phyloP scores from a whole-genome alignment of 1,140 invertebrate species.

The Galleria mellonella region DNA sequence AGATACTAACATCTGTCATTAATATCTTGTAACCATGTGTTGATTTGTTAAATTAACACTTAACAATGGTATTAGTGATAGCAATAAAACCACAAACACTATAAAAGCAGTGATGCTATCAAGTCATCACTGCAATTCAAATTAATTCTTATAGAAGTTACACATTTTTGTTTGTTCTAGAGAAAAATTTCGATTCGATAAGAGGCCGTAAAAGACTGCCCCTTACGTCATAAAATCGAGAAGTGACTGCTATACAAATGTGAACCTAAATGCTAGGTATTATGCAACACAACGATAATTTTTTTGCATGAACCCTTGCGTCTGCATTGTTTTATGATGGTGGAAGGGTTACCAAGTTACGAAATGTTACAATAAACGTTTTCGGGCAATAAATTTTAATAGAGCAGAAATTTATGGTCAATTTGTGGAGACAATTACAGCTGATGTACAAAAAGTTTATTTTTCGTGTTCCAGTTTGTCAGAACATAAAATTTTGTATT shows the following conservation, averaged over 20 bases:
- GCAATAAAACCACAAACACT: not conserved
- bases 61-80: not conserved
- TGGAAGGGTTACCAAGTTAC: conserved; percentile 61
- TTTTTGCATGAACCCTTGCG: conserved; percentile 49
- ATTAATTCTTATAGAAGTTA: conserved; percentile 30
- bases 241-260: conserved; percentile 31
- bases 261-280: conserved; percentile 34
- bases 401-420: conserved; percentile 58
- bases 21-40: not conserved
- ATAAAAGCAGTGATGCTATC: conserved; percentile 14
- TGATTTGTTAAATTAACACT: not conserved
- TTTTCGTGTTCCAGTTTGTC: conserved; percentile 44
- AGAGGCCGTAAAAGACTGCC: conserved; percentile 61
- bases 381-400: conserved; percentile 64
- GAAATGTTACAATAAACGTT: conserved; percentile 61
- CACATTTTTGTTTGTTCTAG: conserved; percentile 27
- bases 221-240: conserved; percentile 53
- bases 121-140: conserved; percentile 23
- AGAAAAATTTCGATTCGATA: conserved; percentile 62
- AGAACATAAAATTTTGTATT: conserved; percentile 29
- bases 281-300: conserved; percentile 27
- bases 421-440: conserved; percentile 61
- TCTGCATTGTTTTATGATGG: conserved; percentile 58
- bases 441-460: conserved; percentile 54
- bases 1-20: no score